Evolutionary conservation across 2,888 invertebrate genomes (phyloP), one percentile per base, ranked within the genome.

Genomic region (Schrankia costaestrigalis): DNA sequence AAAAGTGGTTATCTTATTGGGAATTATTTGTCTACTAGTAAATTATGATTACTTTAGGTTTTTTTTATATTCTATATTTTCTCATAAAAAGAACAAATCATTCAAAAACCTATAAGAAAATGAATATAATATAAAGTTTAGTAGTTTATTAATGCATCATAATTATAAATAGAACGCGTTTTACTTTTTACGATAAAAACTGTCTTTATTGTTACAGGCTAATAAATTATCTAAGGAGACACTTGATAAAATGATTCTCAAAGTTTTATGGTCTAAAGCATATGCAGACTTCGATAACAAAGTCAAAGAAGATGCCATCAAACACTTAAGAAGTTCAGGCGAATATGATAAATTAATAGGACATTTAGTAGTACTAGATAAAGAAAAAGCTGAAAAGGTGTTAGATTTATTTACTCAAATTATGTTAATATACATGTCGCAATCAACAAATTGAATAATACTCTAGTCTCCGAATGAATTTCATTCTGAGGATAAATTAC

Each of bases 211-310:
- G 82, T 61, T 71, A 1, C 36, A 50, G 12, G 48, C 60, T 1
- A 49, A 56, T 22, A 52, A 38, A 0, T 63, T 67, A 11, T 76
- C 74, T 26, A 73, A 55, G 31, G 78, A 78, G 58, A 75, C 73
- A 1, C 35, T 85, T 10, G 83, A 85, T 5, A 77, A 76, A 5
- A 78, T 85, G 80, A 43, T 85, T 11, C 48, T 83, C 9, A 83
- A 78, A 59, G 69, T 63, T 32, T 62, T 85, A 1, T 84, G 85
- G 85, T 75, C 79, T 0, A 82, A 78, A 58, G 80, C 80, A 0
- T 85, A 71, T 37, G 51, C 54, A 3, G 58, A 63, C n/a, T 69
- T 60, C 11, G 77, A 81, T 5, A 58, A 61, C 0, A 65, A 71
- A 49, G 34, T 51, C 1, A 85, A 80, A 41, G 78, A 82, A 51